Percentiles rank a stretch among this genome's conserved stretches.
Conservation (phyloP, 2,797 vertebrate species). For the Notolepis coatsorum region DNA sequence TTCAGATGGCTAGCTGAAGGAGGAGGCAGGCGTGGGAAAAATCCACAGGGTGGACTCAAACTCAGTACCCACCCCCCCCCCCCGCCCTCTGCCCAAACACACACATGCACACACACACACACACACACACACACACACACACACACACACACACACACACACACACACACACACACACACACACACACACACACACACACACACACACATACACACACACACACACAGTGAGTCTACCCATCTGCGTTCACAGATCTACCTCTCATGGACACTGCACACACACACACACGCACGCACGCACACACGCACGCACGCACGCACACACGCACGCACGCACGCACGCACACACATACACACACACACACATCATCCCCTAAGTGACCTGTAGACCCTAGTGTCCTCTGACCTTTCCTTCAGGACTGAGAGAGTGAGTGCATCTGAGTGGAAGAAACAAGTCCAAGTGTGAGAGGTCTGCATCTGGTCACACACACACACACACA, state of each 20-base stretch:
- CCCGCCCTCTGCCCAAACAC: neutral
- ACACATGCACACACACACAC: constrained; percentile 4
- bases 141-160: constrained; percentile 13
- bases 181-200: constrained; percentile 12
- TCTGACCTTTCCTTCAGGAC: constrained; percentile 71
- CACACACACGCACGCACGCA: constrained; percentile 23
- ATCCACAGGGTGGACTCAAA: constrained; percentile 69
- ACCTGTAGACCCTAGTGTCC: constrained; percentile 65
- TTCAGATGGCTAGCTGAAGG: constrained; percentile 66
- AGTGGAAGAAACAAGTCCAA: constrained; percentile 64
- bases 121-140: constrained; percentile 32
- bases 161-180: constrained; percentile 24
- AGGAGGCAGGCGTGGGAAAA: constrained; percentile 69
- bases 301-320: constrained; percentile 12
- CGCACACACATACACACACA: constrained; percentile 11
- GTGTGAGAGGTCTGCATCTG: constrained; percentile 75
- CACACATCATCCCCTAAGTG: constrained; percentile 48
- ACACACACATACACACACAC: constrained; percentile 29
- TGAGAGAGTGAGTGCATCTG: constrained; percentile 50
- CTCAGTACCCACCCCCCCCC: constrained; percentile 7
- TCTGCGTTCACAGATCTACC: constrained; percentile 66
- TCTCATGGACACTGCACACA: constrained; percentile 70
- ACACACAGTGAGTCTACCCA: constrained; percentile 47
- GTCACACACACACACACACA: constrained; percentile 46
- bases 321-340: neutral